Evolutionary conservation across 1,140 invertebrate genomes (phyloP).

Genomic region (Camponotus vicinus): DNA sequence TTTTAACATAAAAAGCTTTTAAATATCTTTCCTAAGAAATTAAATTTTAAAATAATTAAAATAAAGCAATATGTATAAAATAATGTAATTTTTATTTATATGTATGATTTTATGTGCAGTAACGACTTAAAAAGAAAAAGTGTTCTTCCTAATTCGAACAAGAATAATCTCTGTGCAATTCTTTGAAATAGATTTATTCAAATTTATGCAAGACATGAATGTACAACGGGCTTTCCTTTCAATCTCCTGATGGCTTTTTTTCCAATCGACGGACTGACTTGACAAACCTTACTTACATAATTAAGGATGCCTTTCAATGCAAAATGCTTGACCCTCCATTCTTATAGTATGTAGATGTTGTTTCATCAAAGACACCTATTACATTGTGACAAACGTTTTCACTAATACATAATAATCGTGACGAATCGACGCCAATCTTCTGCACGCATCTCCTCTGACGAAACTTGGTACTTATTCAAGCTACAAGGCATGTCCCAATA

Average conservation of each 20-base stretch:
- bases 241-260: constrained; percentile 47
- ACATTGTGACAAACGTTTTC: constrained; percentile 56
- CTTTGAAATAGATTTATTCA: constrained; percentile 30
- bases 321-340: constrained; percentile 39
- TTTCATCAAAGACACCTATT: constrained; percentile 54
- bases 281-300: constrained; percentile 54
- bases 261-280: constrained; percentile 29
- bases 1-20: not conserved
- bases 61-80: not conserved
- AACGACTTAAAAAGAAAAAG: not conserved
- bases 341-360: constrained; percentile 44
- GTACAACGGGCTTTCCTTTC: constrained; percentile 18
- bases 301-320: constrained; percentile 48
- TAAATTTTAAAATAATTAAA: not conserved
- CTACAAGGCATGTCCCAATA: constrained; percentile 30
- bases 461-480: constrained; percentile 49
- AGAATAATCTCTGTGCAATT: not conserved
- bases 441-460: constrained; percentile 41
- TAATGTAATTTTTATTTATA: not conserved
- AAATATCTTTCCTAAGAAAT: not conserved
- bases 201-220: constrained; percentile 21
- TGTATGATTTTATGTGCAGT: not conserved
- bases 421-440: constrained; percentile 45
- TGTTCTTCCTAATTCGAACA: not conserved
- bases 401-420: constrained; percentile 54